phyloP scores from a whole-genome alignment of 2,888 invertebrate species.

The Volucella zonaria region DNA sequence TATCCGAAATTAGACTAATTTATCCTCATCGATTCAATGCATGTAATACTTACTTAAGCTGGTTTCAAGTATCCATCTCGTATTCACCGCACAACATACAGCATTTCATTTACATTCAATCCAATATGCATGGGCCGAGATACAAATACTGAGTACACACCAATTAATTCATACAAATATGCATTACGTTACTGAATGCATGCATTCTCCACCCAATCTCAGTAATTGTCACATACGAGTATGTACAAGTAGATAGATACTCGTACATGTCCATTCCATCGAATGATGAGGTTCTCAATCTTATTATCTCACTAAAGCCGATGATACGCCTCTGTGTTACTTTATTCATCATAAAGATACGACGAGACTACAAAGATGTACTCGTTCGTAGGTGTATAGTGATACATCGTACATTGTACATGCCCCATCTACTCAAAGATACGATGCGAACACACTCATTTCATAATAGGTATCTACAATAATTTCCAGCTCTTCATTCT shows the following conservation, averaged over 20 bases:
- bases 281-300: constrained; percentile 48
- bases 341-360: no score
- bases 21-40: background rate
- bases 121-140: background rate
- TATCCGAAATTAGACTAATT: background rate
- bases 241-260: no score
- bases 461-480: background rate
- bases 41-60: background rate
- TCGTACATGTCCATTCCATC: constrained; percentile 13
- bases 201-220: constrained; percentile 43
- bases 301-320: constrained; percentile 42
- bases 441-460: constrained; percentile 10
- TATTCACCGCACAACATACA: background rate
- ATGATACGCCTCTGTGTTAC: constrained; percentile 3
- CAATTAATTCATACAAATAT: constrained; percentile 52
- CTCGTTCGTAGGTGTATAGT: no score
- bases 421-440: background rate
- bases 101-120: constrained; percentile 11
- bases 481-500: constrained; percentile 17
- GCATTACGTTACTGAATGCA: constrained; percentile 29
- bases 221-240: constrained; percentile 45
- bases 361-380: no score
- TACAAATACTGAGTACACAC: background rate
- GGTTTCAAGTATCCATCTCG: constrained; percentile 1
- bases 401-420: no score